Evolutionary conservation across 30 jellyfish, hydroid and myxozoan species (phyloP).

Genomic region (Haliclystus octoradiatus): DNA sequence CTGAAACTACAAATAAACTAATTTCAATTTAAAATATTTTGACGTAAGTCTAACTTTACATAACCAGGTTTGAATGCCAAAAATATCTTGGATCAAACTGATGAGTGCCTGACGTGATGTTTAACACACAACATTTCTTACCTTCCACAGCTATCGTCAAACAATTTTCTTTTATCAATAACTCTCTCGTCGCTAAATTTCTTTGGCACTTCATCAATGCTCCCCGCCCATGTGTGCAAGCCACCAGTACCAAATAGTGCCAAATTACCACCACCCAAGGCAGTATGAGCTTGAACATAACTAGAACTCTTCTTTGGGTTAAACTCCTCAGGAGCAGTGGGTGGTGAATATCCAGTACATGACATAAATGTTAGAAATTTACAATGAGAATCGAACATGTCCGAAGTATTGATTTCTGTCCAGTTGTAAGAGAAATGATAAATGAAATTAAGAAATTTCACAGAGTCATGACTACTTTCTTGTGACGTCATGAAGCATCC

Average conservation of each 20-base stretch:
- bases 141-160: constrained; percentile 92
- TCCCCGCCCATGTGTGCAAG: constrained; percentile 83
- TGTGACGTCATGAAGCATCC: no score
- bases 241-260: constrained; percentile 92
- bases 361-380: constrained; percentile 85
- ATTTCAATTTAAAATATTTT: no score
- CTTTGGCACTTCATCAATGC: constrained; percentile 36
- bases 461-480: no score
- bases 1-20: no score
- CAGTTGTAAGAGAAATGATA: no score
- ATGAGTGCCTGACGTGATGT: no score
- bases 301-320: constrained; percentile 22
- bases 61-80: no score
- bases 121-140: no score
- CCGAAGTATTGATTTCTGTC: not conserved
- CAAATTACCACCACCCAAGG: constrained; percentile 86
- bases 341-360: constrained; percentile 77
- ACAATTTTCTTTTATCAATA: constrained; percentile 40
- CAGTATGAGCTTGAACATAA: constrained; percentile 79
- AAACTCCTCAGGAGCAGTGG: constrained; percentile 27
- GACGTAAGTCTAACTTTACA: no score
- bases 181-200: constrained; percentile 46
- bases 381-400: constrained; percentile 37
- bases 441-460: no score
- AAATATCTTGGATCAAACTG: no score